Conservation (phyloP, 1,140 invertebrate genomes). For the Lucilia cuprina region DNA sequence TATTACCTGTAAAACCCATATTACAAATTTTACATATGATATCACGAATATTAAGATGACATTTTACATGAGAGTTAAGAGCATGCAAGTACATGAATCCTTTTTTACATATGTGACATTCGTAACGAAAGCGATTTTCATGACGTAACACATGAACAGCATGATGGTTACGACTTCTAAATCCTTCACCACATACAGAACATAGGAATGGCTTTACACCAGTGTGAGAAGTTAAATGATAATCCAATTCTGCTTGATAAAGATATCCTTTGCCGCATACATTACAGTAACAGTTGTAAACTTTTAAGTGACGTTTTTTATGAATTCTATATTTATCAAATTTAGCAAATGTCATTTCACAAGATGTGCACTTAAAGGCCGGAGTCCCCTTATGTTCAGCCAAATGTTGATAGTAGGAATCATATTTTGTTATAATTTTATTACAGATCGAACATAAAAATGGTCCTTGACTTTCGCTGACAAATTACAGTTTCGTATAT, state of each 20-base stretch:
- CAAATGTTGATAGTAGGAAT: constrained; percentile 47
- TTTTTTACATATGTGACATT: constrained; percentile 46
- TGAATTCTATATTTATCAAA: constrained; percentile 44
- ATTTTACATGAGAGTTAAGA: constrained; percentile 51
- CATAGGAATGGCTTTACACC: constrained; percentile 51
- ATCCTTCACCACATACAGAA: constrained; percentile 55
- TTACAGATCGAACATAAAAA: constrained; percentile 47
- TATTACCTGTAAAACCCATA: constrained; percentile 51
- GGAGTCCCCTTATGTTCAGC: constrained; percentile 51
- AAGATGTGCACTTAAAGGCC: constrained; percentile 48
- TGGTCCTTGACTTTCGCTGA: constrained; percentile 46
- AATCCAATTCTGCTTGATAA: constrained; percentile 44
- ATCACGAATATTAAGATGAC: constrained; percentile 52
- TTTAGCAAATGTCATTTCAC: constrained; percentile 46
- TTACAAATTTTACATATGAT: constrained; percentile 53
- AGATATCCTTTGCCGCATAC: constrained; percentile 48
- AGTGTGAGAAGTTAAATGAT: constrained; percentile 50
- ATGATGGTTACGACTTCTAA: constrained; percentile 45
- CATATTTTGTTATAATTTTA: constrained; percentile 43
- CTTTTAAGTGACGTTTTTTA: constrained; percentile 45
- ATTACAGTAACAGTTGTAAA: constrained; percentile 48
- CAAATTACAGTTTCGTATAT: constrained; percentile 43
- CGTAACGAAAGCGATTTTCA: constrained; percentile 41
- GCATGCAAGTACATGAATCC: constrained; percentile 39
- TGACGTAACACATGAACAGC: constrained; percentile 43